phyloP scores from a whole-genome alignment of 2,888 invertebrate genomes.

The Cryptophagus acutangulus region DNA sequence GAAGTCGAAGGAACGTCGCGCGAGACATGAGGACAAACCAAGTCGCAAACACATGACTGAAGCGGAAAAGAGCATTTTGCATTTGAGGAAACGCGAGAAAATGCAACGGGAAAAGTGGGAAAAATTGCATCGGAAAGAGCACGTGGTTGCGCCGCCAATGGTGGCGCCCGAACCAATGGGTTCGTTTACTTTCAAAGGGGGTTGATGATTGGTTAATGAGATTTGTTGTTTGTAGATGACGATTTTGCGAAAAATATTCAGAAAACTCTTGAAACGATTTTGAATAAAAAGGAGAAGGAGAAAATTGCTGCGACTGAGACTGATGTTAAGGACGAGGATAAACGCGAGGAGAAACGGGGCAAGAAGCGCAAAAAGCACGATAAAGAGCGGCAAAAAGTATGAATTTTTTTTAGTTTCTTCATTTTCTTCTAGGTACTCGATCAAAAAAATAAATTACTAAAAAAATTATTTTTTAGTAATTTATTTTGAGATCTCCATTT shows the following conservation, averaged over 20 bases:
- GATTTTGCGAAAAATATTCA: slow-evolving; percentile 77
- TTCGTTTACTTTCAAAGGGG: slow-evolving; percentile 13
- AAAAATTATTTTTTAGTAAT: too few relatives aligned
- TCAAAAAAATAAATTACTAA: too few relatives aligned
- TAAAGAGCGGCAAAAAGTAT: slow-evolving; percentile 53
- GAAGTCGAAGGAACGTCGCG: slow-evolving; percentile 15
- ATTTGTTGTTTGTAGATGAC: slow-evolving; percentile 56
- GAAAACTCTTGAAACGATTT: slow-evolving; percentile 69
- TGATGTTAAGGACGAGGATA: too few relatives aligned
- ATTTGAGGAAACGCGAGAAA: slow-evolving; percentile 43
- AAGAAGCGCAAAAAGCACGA: slow-evolving; percentile 57
- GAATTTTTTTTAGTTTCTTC: too few relatives aligned
- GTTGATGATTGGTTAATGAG: slow-evolving; percentile 69
- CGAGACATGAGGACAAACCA: slow-evolving; percentile 33
- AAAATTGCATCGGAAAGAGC: slow-evolving; percentile 38
- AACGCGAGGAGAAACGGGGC: slow-evolving; percentile 51
- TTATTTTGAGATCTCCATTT: too few relatives aligned
- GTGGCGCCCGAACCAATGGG: slow-evolving; percentile 25
- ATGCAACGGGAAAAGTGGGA: slow-evolving; percentile 43
- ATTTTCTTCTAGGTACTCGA: too few relatives aligned
- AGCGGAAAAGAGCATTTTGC: slow-evolving; percentile 46
- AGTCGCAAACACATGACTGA: slow-evolving; percentile 44
- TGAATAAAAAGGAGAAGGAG: slow-evolving; percentile 59
- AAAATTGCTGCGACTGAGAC: slow-evolving; percentile 31
- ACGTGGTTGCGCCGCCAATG: slow-evolving; percentile 17